Base-by-base conservation (phyloP, 2,113 vertebrate genomes). In the Paramormyrops kingsleyae region DNA sequence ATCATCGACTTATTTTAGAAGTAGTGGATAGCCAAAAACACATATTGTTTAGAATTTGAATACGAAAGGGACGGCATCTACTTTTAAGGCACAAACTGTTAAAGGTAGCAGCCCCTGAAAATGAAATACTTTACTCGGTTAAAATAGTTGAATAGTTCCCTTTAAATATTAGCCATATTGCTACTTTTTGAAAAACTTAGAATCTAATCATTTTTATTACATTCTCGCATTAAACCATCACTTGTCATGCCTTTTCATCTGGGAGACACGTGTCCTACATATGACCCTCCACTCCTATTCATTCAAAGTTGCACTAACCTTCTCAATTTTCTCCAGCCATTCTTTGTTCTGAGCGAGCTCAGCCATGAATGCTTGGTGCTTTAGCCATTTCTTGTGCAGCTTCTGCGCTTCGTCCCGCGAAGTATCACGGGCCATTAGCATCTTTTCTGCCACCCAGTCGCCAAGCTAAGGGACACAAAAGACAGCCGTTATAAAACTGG, bases 321-420 rank as follows among this genome's bases (percentile, higher is more conserved):
- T 96, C 92, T 98, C 97, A 0, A 98, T 98, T 92, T 97, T 98
- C 92, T 96, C 96, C 94, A 98, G 95, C 97, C 97, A 98, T 91
- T 97, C 97, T 92, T 97, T 97, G 87, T 98, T 98, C 94, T 97
- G 97, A 80, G 96, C 96, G 92, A 98, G 93, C 93, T 98, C 97
- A 0, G 97, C 97, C 97, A 97, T 97, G 91, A 98, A 98, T 0
- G 97, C 96, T 94, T 98, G 97, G 94, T 98, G 97, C 94, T 97
- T 97, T 91, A 97, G 96, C 97, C 97, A 98, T 94, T 97, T 96
- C 93, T 97, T 97, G 87, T 97, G 97, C 46, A 97, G 96, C 88
- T 97, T 97, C 94, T 97, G 97, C 83, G 95, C 93, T 90, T 97
- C 96, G 74, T 97, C 97, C 56, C 96, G 92, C 2, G 96, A 95